A percentile compares a stretch with the other conserved stretches of the same genome.
Conservation (phyloP, 1,140 invertebrate genomes). For the Pseudobourletiella spinata region DNA sequence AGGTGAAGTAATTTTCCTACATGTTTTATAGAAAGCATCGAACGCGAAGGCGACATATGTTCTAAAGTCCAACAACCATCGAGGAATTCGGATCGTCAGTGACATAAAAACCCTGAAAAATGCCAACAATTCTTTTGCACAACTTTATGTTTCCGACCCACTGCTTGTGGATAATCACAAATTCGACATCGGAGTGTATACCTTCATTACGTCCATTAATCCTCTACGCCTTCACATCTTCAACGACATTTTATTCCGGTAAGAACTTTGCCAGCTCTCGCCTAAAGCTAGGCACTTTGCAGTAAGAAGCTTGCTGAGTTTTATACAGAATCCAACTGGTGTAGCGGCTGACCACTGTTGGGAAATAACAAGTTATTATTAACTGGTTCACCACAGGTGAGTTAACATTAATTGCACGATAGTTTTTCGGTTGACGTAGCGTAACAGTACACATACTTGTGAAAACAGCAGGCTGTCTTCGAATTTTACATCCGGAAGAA, state of each 20-base stretch:
- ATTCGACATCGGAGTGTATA: slow-evolving; percentile 96
- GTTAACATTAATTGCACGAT: too few relatives aligned
- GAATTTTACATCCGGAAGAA: not conserved
- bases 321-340: not conserved
- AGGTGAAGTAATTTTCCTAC: too few relatives aligned
- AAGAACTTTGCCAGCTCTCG: slow-evolving; percentile 15
- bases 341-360: not conserved
- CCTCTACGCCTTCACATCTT: slow-evolving; percentile 83
- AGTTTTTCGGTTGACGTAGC: too few relatives aligned
- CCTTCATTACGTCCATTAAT: slow-evolving; percentile 80
- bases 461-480: not conserved
- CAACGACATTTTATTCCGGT: slow-evolving; percentile 78
- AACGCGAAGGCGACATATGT: slow-evolving; percentile 72
- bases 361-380: too few relatives aligned
- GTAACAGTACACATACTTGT: slow-evolving; percentile 1
- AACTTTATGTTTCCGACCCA: slow-evolving; percentile 64
- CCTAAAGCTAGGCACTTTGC: not conserved
- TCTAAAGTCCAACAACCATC: slow-evolving; percentile 85
- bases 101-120: not conserved
- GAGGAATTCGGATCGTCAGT: slow-evolving; percentile 65
- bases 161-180: slow-evolving; percentile 72
- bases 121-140: slow-evolving; percentile 39
- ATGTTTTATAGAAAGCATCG: slow-evolving; percentile 42
- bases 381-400: too few relatives aligned
- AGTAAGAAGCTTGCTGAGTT: not conserved